Percentiles rank a stretch among this genome's conserved stretches.
Evolutionary conservation across 2,888 invertebrate genomes (phyloP).

Genomic region (Sesia apiformis): DNA sequence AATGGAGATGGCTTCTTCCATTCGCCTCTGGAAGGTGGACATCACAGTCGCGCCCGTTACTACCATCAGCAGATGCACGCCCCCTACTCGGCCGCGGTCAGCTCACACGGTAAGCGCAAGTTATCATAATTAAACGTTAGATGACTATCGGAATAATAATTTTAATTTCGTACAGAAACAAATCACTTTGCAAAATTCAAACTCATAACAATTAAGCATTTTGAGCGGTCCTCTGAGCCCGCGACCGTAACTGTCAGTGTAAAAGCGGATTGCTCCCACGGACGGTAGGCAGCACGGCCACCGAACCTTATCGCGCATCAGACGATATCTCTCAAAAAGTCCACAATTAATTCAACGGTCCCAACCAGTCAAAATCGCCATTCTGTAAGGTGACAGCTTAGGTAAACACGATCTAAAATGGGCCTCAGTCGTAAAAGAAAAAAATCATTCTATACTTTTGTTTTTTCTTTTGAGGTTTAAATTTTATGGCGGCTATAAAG

Average conservation of each 20-base stretch:
- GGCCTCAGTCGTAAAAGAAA: conserved; percentile 52
- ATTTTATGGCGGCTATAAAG: conserved; percentile 72
- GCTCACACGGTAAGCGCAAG: conserved; percentile 61
- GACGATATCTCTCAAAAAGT: conserved; percentile 61
- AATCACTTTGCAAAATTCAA: conserved; percentile 18
- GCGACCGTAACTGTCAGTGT: conserved; percentile 38
- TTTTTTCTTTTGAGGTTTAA: conserved; percentile 70
- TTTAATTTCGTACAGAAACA: not conserved
- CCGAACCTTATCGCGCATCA: conserved; percentile 58
- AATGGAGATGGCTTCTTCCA: conserved; percentile 73
- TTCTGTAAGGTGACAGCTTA: conserved; percentile 71
- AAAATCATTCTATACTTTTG: conserved; percentile 52
- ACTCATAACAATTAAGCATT: conserved; percentile 44
- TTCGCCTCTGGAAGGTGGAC: conserved; percentile 70
- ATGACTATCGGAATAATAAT: not conserved
- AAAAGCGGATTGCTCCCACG: conserved; percentile 48
- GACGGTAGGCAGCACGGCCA: conserved; percentile 33
- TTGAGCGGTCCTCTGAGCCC: conserved; percentile 31
- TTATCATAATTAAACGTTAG: not conserved
- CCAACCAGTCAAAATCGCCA: conserved; percentile 69
- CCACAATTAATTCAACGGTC: conserved; percentile 64
- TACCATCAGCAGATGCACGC: conserved; percentile 75
- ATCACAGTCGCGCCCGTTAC: conserved; percentile 70
- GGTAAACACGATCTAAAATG: conserved; percentile 72
- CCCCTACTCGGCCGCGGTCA: conserved; percentile 70